Evolutionary conservation across 2,888 invertebrate species (phyloP).

Genomic region (Drosophila anceps): DNA sequence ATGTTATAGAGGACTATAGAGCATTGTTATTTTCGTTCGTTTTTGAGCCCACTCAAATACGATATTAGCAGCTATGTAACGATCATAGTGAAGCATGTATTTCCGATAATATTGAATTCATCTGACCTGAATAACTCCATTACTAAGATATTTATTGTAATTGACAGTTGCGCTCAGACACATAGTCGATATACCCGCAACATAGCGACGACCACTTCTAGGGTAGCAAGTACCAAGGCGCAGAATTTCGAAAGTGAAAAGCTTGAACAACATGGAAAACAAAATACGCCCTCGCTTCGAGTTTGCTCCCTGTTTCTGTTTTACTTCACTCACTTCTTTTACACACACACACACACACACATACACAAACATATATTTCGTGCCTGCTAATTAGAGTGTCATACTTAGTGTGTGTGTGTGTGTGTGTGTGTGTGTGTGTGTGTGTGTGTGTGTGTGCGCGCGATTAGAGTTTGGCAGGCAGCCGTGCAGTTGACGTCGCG

Average conservation of each 20-base stretch:
- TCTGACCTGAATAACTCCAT: neutral
- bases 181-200: conserved; percentile 17
- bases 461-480: conserved; percentile 34
- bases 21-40: no score
- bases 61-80: no score
- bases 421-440: conserved; percentile 13
- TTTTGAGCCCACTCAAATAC: no score
- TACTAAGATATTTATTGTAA: neutral
- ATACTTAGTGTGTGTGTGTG: conserved; percentile 24
- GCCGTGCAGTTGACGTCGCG: conserved; percentile 29
- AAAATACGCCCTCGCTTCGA: conserved; percentile 25
- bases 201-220: neutral
- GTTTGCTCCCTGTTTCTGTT: conserved; percentile 8
- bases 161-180: neutral
- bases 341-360: neutral
- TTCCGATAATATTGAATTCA: no score
- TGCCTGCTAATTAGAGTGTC: conserved; percentile 70
- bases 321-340: neutral
- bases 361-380: conserved; percentile 14
- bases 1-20: no score
- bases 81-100: no score
- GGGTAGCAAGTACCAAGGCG: neutral
- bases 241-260: conserved; percentile 64
- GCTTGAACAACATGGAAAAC: conserved; percentile 23
- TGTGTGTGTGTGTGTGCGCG: conserved; percentile 15